phyloP scores from a whole-genome alignment of 2,888 invertebrate genomes.

The Salpingus planirostris region DNA sequence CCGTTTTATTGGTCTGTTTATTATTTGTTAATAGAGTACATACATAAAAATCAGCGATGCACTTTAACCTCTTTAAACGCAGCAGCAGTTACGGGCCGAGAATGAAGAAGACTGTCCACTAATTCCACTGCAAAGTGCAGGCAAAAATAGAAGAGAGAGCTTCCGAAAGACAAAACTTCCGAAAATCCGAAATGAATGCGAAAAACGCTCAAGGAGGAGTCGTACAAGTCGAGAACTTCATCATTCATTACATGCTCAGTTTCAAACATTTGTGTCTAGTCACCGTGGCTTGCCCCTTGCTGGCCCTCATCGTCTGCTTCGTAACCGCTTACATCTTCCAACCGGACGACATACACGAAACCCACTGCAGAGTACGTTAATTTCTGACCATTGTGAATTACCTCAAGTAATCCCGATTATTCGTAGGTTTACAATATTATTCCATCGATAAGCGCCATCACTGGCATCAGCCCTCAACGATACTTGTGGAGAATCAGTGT shows the following conservation, averaged over 20 bases:
- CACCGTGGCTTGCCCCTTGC: constrained; percentile 76
- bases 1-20: too few relatives aligned
- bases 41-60: too few relatives aligned
- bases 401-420: constrained; percentile 2
- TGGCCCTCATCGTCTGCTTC: constrained; percentile 80
- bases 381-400: background rate
- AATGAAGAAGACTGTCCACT: too few relatives aligned
- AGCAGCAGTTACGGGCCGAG: too few relatives aligned
- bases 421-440: constrained; percentile 89
- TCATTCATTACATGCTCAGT: constrained; percentile 63
- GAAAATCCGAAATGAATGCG: too few relatives aligned
- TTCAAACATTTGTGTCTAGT: constrained; percentile 73
- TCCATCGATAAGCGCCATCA: constrained; percentile 92
- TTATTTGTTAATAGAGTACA: too few relatives aligned
- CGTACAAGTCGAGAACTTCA: constrained; percentile 33
- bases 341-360: constrained; percentile 89
- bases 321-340: constrained; percentile 84
- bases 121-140: too few relatives aligned
- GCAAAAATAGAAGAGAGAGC: too few relatives aligned
- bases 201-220: too few relatives aligned
- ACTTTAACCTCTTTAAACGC: too few relatives aligned
- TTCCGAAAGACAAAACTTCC: too few relatives aligned
- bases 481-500: constrained; percentile 90
- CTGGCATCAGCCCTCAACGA: constrained; percentile 84
- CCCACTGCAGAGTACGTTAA: constrained; percentile 80